Evolutionary conservation across 2,888 invertebrate species (phyloP), one percentile per base, ranked within the genome.

Genomic region (Microctonus hyperodae): DNA sequence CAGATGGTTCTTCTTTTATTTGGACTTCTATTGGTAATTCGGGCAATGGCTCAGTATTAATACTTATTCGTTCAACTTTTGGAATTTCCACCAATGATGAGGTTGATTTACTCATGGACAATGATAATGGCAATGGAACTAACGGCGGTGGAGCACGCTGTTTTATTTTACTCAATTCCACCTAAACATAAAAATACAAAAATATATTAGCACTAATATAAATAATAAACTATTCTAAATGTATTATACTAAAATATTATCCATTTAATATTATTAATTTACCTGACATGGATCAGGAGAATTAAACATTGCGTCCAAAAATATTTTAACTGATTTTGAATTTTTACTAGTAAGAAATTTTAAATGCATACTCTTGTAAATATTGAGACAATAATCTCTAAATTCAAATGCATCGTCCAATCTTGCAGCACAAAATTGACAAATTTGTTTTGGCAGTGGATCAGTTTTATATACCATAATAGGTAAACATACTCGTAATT

Each of bases 231-330:
- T 20, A 35, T 22, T 20, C 16, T 11, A 7, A 58, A 22, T 44
- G 22, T 2, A 31, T 37, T 63, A 63, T 57, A 37, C 25, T n/a
- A n/a, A n/a, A n/a, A n/a, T n/a, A n/a, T n/a, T n/a, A n/a, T n/a
- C n/a, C n/a, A n/a, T n/a, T n/a, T n/a, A n/a, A n/a, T n/a, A n/a
- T n/a, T n/a, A 3, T 31, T 37, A 63, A 67, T 59, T 25, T 74
- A 81, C 81, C 74, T 81, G 81, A 65, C 81, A 81, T 23, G 81
- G 81, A 65, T 81, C 81, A 0, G 79, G 76, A 16, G 81, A 81
- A 68, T 79, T 80, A 16, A 69, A 75, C 79, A 81, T 80, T 1
- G 81, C 81, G 7, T 81, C 75, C 44, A 81, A 65, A 59, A 77
- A 81, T 68, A 80, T 78, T 55, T 78, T 74, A 9, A 79, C 80